Evolutionary conservation across 2,888 invertebrate species (phyloP).

Genomic region (Poecilus cupreus): DNA sequence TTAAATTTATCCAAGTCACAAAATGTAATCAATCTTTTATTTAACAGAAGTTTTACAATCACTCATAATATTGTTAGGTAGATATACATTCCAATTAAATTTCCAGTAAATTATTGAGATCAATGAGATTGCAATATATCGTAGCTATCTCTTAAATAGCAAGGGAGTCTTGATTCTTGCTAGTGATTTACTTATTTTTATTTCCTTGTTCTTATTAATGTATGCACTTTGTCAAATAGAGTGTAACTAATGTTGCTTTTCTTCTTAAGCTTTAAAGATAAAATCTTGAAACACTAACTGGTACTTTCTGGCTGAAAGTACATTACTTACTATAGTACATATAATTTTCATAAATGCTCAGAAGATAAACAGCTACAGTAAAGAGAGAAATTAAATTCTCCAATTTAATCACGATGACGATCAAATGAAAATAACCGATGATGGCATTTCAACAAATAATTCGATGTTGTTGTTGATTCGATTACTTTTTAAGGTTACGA

Average conservation of each 20-base stretch:
- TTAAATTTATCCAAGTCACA: too few relatives aligned
- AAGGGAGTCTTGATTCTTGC: too few relatives aligned
- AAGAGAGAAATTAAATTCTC: neutral
- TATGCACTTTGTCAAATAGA: slow-evolving; percentile 27
- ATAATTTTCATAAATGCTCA: slow-evolving; percentile 22
- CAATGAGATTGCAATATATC: too few relatives aligned
- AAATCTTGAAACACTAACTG: slow-evolving; percentile 19
- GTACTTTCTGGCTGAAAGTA: slow-evolving; percentile 22
- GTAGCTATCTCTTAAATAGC: too few relatives aligned
- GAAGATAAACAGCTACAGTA: neutral
- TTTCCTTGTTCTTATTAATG: neutral
- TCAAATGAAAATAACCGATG: neutral
- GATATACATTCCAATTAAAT: too few relatives aligned
- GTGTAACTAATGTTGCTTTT: slow-evolving; percentile 25
- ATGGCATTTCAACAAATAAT: slow-evolving; percentile 25
- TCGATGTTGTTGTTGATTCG: slow-evolving; percentile 1
- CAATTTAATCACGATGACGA: neutral
- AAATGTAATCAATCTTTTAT: too few relatives aligned
- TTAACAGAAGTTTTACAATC: too few relatives aligned
- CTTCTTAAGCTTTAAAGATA: slow-evolving; percentile 16
- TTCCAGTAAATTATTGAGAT: too few relatives aligned
- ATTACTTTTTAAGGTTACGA: slow-evolving; percentile 21
- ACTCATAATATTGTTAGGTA: too few relatives aligned
- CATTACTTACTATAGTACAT: neutral
- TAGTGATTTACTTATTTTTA: neutral